Conservation (phyloP, 2,113 vertebrate species). For the Opisthocomus hoazin region DNA sequence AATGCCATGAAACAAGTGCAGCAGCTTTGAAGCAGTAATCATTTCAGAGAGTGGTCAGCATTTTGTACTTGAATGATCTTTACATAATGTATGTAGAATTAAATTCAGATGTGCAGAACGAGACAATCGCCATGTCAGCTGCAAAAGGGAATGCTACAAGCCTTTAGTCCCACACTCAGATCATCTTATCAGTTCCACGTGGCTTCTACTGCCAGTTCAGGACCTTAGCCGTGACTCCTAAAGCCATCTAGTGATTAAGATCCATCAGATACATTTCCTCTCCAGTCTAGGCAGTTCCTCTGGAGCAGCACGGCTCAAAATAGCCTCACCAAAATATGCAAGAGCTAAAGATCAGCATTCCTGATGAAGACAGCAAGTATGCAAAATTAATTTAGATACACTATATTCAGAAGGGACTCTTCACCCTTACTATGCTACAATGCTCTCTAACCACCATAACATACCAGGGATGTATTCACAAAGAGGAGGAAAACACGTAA, state of each 20-base stretch:
- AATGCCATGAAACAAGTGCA: background rate
- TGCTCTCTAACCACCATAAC: background rate
- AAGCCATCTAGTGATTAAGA: background rate
- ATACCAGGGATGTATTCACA: accelerated
- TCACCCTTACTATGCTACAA: background rate
- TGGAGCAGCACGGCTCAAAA: background rate
- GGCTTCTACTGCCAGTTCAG: background rate
- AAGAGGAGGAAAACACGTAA: background rate
- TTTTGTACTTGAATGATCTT: background rate
- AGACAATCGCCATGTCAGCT: background rate
- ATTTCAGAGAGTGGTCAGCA: background rate
- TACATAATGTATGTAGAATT: background rate
- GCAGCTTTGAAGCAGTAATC: background rate
- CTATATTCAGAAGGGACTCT: background rate
- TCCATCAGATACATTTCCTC: background rate
- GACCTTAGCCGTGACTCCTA: background rate
- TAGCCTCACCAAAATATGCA: background rate
- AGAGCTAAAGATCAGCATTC: background rate
- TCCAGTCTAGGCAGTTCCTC: background rate
- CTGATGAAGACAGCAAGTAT: background rate
- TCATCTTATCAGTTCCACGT: background rate
- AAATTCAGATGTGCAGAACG: background rate
- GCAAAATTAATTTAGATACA: background rate
- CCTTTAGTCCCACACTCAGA: background rate
- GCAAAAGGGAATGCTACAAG: background rate